Evolutionary conservation across 2,888 invertebrate species (phyloP), one percentile per base, ranked within the genome.

Genomic region (Rotaria socialis): DNA sequence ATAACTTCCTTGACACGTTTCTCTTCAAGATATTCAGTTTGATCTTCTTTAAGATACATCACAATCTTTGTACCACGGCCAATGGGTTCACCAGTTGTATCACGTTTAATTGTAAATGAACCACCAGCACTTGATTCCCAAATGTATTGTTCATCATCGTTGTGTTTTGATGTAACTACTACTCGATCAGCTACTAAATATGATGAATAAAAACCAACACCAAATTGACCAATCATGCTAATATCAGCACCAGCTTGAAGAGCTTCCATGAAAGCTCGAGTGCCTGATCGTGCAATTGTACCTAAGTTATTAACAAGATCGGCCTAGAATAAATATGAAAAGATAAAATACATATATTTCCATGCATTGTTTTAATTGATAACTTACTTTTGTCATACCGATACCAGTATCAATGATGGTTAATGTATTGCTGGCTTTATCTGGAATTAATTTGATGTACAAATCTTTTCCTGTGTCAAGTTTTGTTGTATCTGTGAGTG

Each of bases 241-340:
- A 99, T 99, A 90, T 99, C 99, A 87, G 98, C 98, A 88, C 98
- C 98, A 88, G 98, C 97, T 90, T 92, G 90, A 86, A 99, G 93
- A 86, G 99, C 99, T 92, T 99, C 99, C 99, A 99, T 99, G 93
- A 99, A 99, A 8, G 98, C 97, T 92, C 98, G 99, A n/a, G 99
- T 99, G 89, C 99, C 98, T 86, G 98, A 99, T 92, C 97, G 97
- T 85, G 99, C 99, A 91, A 99, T 99, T 88, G 98, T 99, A 87
- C 91, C 91, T 86, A 91, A 88, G 88, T 91, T 91, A 93, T 99
- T 98, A 88, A 99, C 96, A 88, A 99, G 93, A 92, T 99, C 99
- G 55, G 98, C 55, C 55, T 55, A 55, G 55, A 55, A 55, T 14
- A 22, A 55, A 55, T 55, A 35, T 35, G 35, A 35, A 35, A 35